Evolutionary conservation across 2,797 vertebrate species (phyloP), one percentile per base, ranked within the genome.

Genomic region (Myripristis murdjan): DNA sequence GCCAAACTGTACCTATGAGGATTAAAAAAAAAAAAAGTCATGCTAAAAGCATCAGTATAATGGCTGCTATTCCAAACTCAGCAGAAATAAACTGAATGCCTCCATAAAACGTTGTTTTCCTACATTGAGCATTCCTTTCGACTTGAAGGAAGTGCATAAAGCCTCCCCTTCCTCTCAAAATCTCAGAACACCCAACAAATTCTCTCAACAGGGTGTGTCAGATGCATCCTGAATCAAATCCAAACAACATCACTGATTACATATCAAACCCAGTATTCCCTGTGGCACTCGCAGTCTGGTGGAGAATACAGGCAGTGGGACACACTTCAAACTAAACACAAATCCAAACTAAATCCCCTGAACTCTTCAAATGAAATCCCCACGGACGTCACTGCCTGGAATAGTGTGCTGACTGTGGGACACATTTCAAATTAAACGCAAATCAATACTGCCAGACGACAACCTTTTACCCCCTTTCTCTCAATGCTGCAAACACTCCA

Each of bases 391-490:
- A 56, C 8, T 59, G 72, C 77, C 1, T 1, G 33, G 53, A 74
- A 60, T 66, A 61, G 33, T 28, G 44, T 49, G 56, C 56, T 8
- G 46, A 47, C 56, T 64, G 54, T 41, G 60, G 64, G 43, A 54
- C 64, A 48, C 47, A 22, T 69, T 85, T 75, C 48, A 72, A 78
- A 81, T 80, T 63, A 64, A 80, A 73, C 82, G 62, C 1, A 5
- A 77, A 60, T 83, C 77, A 64, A 69, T 76, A 59, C 31, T 18
- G 28, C 44, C 31, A 61, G 28, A 79, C 4, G 0, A 77, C 61
- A 75, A 84, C 61, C 54, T 28, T 52, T 75, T n/a, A 60, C 24
- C 10, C 56, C 44, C 31, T 58, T 67, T 51, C 31, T 57, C 6
- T 47, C 26, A 20, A 0, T 46, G 41, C 33, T 59, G 28, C 22